phyloP scores from a whole-genome alignment of 2,888 invertebrate genomes.

The Diarsia dahlii region DNA sequence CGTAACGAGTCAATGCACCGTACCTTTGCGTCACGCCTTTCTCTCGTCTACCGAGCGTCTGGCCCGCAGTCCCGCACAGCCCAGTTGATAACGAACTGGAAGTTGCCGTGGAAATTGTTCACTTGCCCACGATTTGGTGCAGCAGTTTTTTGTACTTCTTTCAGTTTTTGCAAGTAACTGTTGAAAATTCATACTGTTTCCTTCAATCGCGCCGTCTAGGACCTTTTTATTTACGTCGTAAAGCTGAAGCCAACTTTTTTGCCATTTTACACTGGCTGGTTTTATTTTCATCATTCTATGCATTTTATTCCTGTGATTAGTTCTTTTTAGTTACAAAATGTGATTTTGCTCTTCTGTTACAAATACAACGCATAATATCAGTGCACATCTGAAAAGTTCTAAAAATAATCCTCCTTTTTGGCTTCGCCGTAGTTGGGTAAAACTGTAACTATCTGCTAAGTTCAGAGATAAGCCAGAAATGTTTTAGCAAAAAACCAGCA shows the following conservation, averaged over 20 bases:
- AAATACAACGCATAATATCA: background rate
- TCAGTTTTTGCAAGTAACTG: background rate
- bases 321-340: background rate
- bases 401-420: background rate
- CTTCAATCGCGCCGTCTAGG: background rate
- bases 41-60: constrained; percentile 71
- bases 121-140: constrained; percentile 17
- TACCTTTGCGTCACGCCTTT: constrained; percentile 81
- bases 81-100: constrained; percentile 37
- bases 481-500: constrained; percentile 5
- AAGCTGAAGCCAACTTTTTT: background rate
- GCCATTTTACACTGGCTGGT: background rate
- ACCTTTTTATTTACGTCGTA: background rate
- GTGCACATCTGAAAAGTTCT: background rate
- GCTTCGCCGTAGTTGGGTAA: background rate
- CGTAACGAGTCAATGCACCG: constrained; percentile 75
- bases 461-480: constrained; percentile 1
- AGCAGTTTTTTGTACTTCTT: constrained; percentile 14
- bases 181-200: background rate
- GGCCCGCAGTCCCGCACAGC: constrained; percentile 18
- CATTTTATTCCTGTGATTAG: background rate
- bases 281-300: background rate
- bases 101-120: constrained; percentile 28
- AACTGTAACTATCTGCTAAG: background rate
- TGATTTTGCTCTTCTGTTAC: background rate